These are phyloP conservation scores for Laspeyria flexula DNA, from an alignment of 2,888 invertebrate genomes.

Conservation along the genomic window DNA sequence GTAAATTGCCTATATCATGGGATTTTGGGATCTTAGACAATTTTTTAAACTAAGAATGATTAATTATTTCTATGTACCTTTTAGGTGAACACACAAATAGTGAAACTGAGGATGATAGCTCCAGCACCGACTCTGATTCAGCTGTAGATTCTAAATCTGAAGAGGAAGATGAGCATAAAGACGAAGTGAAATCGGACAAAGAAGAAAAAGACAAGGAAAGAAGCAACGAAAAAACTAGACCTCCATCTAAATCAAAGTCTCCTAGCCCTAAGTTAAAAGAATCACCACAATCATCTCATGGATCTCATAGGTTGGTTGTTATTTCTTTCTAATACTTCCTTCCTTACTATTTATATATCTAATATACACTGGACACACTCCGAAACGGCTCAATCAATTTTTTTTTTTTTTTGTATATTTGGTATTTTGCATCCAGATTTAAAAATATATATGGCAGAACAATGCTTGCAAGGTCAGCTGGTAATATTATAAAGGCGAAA, in stretches of 20 bases:
- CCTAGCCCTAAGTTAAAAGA: conserved; percentile 65
- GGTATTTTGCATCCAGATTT: too few species aligned
- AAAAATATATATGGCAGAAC: too few species aligned
- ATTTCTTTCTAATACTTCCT: neutral
- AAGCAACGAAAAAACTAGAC: conserved; percentile 55
- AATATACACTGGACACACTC: too few species aligned
- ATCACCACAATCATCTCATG: conserved; percentile 69
- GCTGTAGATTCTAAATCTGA: conserved; percentile 77
- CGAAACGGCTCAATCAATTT: too few species aligned
- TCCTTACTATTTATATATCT: too few species aligned
- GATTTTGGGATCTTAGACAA: too few species aligned
- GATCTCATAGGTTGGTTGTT: conserved; percentile 63
- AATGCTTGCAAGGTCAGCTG: too few species aligned
- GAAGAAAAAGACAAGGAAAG: conserved; percentile 73
- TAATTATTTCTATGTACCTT: neutral
- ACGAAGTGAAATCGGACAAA: conserved; percentile 61
- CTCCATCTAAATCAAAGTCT: conserved; percentile 71
- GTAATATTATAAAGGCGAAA: too few species aligned
- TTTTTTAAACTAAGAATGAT: too few species aligned
- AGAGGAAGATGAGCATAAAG: conserved; percentile 60
- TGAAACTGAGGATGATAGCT: conserved; percentile 82
- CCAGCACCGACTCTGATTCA: conserved; percentile 73
- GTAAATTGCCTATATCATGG: too few species aligned
- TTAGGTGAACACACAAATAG: conserved; percentile 79
- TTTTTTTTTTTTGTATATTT: too few species aligned